These are phyloP conservation scores for Chrysomallon squamiferum DNA, from an alignment of 1,140 invertebrate genomes.

Conservation along the genomic window DNA sequence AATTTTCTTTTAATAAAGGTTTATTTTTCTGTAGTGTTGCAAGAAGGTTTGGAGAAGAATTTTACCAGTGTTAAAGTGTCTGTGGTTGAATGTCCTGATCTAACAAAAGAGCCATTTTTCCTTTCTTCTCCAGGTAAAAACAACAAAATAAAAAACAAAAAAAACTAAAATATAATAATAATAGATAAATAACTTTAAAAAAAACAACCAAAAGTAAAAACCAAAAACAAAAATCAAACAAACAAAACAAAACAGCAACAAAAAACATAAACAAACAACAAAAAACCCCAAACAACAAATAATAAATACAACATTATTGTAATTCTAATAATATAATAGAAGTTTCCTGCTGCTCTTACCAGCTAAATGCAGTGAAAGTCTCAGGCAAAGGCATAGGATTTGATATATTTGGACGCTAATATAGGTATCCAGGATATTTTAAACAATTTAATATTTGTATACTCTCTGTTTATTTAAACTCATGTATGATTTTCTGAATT, in stretches of 20 bases:
- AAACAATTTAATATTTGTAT: too few species aligned
- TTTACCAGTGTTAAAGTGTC: slow-evolving; percentile 77
- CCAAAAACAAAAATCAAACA: not conserved
- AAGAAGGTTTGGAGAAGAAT: slow-evolving; percentile 72
- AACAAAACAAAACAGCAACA: not conserved
- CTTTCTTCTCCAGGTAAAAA: slow-evolving; percentile 77
- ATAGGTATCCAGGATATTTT: not conserved
- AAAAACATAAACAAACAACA: not conserved
- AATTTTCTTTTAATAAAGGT: too few species aligned
- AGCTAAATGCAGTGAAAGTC: too few species aligned
- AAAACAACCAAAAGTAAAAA: not conserved
- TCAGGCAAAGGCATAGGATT: not conserved
- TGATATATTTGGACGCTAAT: too few species aligned
- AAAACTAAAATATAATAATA: not conserved
- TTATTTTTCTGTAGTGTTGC: slow-evolving; percentile 72
- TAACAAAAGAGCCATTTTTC: slow-evolving; percentile 77
- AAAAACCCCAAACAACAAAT: not conserved
- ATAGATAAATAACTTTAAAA: not conserved
- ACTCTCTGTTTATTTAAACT: not conserved
- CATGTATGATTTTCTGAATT: not conserved
- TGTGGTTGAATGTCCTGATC: slow-evolving; percentile 84
- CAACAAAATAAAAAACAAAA: not conserved
- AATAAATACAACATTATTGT: not conserved
- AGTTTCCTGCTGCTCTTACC: too few species aligned
- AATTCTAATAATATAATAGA: not conserved